Base-by-base conservation (phyloP, 64 coral and sea anemone species). In the Trachythela sp. region DNA sequence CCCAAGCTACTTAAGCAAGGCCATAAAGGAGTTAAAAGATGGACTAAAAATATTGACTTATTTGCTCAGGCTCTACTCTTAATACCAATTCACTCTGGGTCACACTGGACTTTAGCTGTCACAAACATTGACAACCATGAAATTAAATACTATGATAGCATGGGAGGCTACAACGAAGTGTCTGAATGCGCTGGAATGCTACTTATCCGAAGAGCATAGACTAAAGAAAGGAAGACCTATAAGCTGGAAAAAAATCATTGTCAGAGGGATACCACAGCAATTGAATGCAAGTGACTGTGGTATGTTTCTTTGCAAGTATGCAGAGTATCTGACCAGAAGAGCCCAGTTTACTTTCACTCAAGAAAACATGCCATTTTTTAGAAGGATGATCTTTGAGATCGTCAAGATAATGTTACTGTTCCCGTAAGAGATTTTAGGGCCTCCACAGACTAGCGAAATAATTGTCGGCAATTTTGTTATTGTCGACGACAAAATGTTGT, bases 301-400 rank as follows among this genome's bases (percentile, higher is more conserved):
- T 14, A 35, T 80, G 37, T 80, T 80, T 39, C 0, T 80, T 39
- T 80, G 75, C 33, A 80, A 80, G 75, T 80, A 39, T 80, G 75
- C 75, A 3, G 75, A 80, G 75, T 80, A 80, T 80, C 34, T 80
- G 13, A 80, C 31, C 37, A 80, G 75, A 80, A 3, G 37, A 80
- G 75, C 37, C 13, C 75, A 35, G 15, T 45, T 80, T 80, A 80
- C 75, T 36, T 80, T 80, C 37, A 80, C 75, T 37, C 31, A 80
- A 80, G 75, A 80, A 35, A 22, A 80, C 33, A 80, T 80, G 75
- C 75, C 26, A 39, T 38, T 80, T 80, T 80, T 80, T 80, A 80
- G 75, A 39, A 80, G 75, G 75, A 80, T 80, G 75, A 13, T 80
- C 20, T 80, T 34, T 38, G 75, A 80, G 18, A 80, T 80, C 17